These are phyloP conservation scores for Myotis yumanensis DNA, from an alignment of 2,113 vertebrate genomes.

Conservation along the genomic window DNA sequence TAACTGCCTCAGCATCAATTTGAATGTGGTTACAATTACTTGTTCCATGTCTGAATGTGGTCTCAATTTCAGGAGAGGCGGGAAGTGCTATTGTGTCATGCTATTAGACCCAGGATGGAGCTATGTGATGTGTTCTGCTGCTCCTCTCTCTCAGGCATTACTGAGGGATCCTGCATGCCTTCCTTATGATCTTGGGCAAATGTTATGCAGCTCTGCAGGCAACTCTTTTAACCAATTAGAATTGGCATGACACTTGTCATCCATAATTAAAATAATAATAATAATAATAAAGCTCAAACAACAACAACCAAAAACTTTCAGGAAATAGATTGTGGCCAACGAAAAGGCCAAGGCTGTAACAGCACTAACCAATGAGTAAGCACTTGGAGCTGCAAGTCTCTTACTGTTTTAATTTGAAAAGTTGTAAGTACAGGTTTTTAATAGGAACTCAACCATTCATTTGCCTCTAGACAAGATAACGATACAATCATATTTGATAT, in stretches of 20 bases:
- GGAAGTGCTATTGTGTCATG: background rate
- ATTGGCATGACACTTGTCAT: background rate
- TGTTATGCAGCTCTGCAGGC: background rate
- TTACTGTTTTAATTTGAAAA: background rate
- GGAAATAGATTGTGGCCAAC: background rate
- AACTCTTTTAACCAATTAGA: background rate
- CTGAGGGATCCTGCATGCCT: background rate
- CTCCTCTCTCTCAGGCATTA: background rate
- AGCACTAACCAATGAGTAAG: background rate
- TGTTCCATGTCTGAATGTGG: background rate
- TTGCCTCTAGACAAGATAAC: background rate
- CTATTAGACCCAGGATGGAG: too few species aligned
- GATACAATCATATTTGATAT: background rate
- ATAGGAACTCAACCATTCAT: background rate
- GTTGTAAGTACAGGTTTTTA: background rate
- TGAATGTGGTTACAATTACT: background rate
- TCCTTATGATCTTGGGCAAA: background rate
- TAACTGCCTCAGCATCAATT: background rate
- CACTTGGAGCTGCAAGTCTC: background rate
- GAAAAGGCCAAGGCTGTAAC: background rate
- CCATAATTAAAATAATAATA: background rate
- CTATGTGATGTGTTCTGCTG: accelerated
- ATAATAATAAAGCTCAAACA: background rate
- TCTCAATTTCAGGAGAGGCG: background rate
- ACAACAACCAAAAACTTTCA: background rate